Evolutionary conservation across 2,113 vertebrate genomes (phyloP), one percentile per base, ranked within the genome.

Genomic region (Trichomycterus rosablanca): DNA sequence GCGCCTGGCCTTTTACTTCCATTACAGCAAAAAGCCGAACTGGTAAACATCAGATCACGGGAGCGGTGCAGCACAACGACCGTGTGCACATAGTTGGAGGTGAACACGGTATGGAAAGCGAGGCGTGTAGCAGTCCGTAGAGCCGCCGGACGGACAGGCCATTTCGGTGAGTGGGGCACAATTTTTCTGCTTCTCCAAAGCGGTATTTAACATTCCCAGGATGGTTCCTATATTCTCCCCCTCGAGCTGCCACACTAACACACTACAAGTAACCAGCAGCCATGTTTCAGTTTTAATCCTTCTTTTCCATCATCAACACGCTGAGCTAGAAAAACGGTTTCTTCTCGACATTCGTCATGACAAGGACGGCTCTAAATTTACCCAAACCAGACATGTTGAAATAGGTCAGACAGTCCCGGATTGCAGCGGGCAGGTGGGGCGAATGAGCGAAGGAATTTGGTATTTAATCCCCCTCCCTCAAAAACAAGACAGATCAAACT

Each of bases 151-250:
- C 64, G 71, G 65, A 60, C 83, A 80, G 86, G 84, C 83, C 83
- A 77, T 59, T 71, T 68, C 82, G 59, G 86, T 87, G 84, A 87
- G 87, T 84, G 76, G 68, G 62, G 23, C 57, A 48, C 59, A 51
- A 53, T 54, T 53, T 59, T 54, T 57, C 51, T 61, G 52, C 43
- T 67, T 65, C 58, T 53, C 59, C 70, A 37, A 12, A 23, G 45
- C 37, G 59, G 35, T 44, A 18, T 54, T 48, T 51, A 59, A 74
- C 42, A 48, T 55, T 54, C 50, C 52, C 40, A 12, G 14, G 50
- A 37, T 49, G 16, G 44, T 37, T 16, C 32, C 3, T 35, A 35
- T 32, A 14, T 30, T 10, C 23, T 40, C 14, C 5, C 15, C 10
- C 35, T 10, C 34, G 55, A 24, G 32, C 43, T 46, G 52, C 51